phyloP scores from a whole-genome alignment of 2,797 vertebrate species.

The Pangasius djambal region DNA sequence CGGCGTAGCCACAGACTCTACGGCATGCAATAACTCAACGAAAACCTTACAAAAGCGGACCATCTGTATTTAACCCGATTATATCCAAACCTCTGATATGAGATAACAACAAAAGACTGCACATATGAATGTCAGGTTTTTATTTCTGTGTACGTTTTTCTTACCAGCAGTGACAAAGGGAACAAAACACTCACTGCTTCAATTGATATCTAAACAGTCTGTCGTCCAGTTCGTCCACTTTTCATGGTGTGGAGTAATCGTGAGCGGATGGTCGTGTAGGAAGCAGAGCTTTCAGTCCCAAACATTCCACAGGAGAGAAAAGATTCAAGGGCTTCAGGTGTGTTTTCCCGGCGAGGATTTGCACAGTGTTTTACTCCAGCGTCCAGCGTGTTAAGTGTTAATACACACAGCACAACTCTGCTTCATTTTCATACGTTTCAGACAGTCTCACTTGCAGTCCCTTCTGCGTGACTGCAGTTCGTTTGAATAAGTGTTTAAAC shows the following conservation, averaged over 20 bases:
- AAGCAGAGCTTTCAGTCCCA: not conserved
- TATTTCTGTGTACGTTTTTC: constrained; percentile 15
- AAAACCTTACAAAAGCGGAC: constrained; percentile 41
- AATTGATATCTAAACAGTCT: constrained; percentile 9
- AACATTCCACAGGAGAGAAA: constrained; percentile 12
- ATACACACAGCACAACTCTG: not conserved
- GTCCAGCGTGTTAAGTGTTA: not conserved
- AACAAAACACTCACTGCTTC: not conserved
- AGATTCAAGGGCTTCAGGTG: constrained; percentile 40
- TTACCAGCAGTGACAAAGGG: constrained; percentile 20
- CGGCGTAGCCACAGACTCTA: constrained; percentile 47
- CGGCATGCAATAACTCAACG: constrained; percentile 60
- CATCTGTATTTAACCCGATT: constrained; percentile 42
- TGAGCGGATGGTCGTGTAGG: not conserved
- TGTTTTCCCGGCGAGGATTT: constrained; percentile 20
- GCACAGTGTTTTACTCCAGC: constrained; percentile 27
- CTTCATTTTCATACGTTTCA: not conserved
- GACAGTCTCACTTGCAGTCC: not conserved
- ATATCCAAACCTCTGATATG: constrained; percentile 30
- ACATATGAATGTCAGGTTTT: constrained; percentile 46
- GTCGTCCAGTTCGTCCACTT: not conserved
- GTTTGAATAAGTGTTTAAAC: not conserved
- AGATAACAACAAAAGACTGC: constrained; percentile 50
- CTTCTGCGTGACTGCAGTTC: not conserved
- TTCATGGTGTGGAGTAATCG: not conserved